Evolutionary conservation across 2,888 invertebrate genomes (phyloP).

Genomic region (Hyposoter dolosus): DNA sequence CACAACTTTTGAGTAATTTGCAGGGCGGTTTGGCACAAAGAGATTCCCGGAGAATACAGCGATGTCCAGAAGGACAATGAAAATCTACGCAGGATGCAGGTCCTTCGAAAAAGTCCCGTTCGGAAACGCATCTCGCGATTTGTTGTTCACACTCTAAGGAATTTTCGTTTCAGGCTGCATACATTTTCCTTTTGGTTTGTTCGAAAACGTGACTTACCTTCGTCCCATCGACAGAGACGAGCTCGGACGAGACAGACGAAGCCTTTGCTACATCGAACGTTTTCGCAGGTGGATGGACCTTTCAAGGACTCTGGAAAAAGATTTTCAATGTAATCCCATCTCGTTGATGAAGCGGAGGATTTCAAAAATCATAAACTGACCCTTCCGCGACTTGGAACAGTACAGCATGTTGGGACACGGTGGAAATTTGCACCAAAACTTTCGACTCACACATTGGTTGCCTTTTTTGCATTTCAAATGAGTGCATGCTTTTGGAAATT

Average conservation of each 20-base stretch:
- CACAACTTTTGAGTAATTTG: slow-evolving; percentile 78
- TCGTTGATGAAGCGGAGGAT: background rate
- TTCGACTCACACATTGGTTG: slow-evolving; percentile 76
- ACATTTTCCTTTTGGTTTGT: background rate
- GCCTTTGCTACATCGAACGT: slow-evolving; percentile 76
- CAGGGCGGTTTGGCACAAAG: slow-evolving; percentile 78
- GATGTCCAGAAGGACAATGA: slow-evolving; percentile 75
- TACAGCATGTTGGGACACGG: slow-evolving; percentile 80
- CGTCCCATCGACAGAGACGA: slow-evolving; percentile 76
- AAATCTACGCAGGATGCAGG: slow-evolving; percentile 77
- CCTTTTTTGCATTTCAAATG: slow-evolving; percentile 72
- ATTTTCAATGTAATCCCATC: background rate
- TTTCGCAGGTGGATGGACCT: slow-evolving; percentile 77
- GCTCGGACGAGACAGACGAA: slow-evolving; percentile 75
- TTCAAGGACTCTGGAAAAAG: slow-evolving; percentile 74
- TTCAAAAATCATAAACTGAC: slow-evolving; percentile 62
- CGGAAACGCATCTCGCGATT: slow-evolving; percentile 77
- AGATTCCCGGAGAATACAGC: slow-evolving; percentile 78
- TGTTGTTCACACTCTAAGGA: slow-evolving; percentile 75
- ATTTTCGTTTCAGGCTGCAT: background rate
- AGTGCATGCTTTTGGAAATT: slow-evolving; percentile 72
- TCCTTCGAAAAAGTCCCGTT: slow-evolving; percentile 75
- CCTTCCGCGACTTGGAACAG: slow-evolving; percentile 76
- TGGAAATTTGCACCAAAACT: slow-evolving; percentile 77
- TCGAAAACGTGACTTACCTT: slow-evolving; percentile 71